Evolutionary conservation across 2,888 invertebrate genomes (phyloP).

Genomic region (Reticulitermes lucifugus): DNA sequence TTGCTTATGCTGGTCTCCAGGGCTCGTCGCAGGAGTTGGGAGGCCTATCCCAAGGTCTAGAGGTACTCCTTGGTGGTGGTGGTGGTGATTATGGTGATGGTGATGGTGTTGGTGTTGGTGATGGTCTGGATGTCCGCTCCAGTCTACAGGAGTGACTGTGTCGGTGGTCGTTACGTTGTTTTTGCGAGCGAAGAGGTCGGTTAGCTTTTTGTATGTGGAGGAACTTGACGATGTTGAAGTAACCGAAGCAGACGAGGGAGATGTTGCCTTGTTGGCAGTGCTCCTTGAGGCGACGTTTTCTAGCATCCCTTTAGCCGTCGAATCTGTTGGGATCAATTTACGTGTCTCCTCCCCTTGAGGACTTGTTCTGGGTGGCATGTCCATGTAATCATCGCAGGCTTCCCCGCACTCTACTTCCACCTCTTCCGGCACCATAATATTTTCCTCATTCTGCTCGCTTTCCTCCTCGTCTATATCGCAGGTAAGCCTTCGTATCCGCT

Average conservation of each 20-base stretch:
- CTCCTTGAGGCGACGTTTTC: not conserved
- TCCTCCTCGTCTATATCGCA: conserved; percentile 82
- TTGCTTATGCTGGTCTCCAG: conserved; percentile 37
- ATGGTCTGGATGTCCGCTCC: not conserved
- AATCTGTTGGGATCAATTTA: conserved; percentile 34
- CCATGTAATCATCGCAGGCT: conserved; percentile 57
- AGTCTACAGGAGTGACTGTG: conserved; percentile 46
- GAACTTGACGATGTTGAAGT: conserved; percentile 68
- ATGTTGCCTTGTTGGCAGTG: conserved; percentile 48
- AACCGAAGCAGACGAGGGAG: conserved; percentile 48
- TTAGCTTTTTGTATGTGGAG: conserved; percentile 74
- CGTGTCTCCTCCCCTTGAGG: conserved; percentile 55
- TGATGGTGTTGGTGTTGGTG: conserved; percentile 48
- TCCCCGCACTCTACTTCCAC: conserved; percentile 48
- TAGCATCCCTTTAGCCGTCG: not conserved
- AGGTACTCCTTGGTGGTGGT: conserved; percentile 57
- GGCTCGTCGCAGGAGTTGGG: conserved; percentile 30
- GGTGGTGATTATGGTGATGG: conserved; percentile 47
- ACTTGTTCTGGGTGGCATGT: conserved; percentile 45
- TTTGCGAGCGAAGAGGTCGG: conserved; percentile 70
- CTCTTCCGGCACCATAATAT: not conserved
- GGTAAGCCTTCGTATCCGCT: conserved; percentile 86
- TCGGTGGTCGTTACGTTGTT: conserved; percentile 60
- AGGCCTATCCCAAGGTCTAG: conserved; percentile 69
- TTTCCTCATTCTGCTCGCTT: conserved; percentile 30